Percentiles rank a stretch among this genome's conserved stretches.
These are phyloP conservation scores for Pantelozetes paolii DNA, from an alignment of 2,888 invertebrate genomes.

Conservation along the genomic window DNA sequence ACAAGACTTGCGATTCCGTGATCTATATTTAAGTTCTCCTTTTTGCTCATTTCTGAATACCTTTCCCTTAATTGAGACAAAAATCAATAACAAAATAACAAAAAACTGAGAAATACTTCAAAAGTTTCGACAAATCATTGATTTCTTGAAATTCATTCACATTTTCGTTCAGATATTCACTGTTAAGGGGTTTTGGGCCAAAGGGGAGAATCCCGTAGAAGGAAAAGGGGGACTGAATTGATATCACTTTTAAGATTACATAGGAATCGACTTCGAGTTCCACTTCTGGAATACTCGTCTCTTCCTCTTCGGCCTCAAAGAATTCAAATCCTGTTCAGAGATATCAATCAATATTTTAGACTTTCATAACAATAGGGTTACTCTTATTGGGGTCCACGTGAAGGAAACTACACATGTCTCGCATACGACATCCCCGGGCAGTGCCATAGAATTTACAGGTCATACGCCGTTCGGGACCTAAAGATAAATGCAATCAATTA, in stretches of 20 bases:
- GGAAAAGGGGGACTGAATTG: background rate
- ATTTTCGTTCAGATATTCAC: background rate
- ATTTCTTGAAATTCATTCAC: background rate
- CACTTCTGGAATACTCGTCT: background rate
- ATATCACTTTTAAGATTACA: background rate
- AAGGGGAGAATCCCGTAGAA: background rate
- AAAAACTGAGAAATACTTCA: constrained; percentile 6
- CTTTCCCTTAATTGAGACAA: background rate
- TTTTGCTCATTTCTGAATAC: background rate
- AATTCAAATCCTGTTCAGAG: background rate
- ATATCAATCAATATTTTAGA: background rate
- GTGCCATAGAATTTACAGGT: constrained; percentile 9
- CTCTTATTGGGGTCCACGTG: constrained; percentile 8
- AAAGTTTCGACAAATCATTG: background rate
- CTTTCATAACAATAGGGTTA: background rate
- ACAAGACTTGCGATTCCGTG: constrained; percentile 17
- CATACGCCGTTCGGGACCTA: background rate
- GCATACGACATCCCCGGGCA: background rate
- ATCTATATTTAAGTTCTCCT: background rate
- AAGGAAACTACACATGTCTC: background rate
- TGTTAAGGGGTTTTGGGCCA: background rate
- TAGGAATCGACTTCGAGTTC: background rate
- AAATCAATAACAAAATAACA: background rate
- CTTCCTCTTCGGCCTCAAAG: background rate
- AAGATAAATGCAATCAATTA: background rate